Evolutionary conservation across 2,797 vertebrate species (phyloP).

Genomic region (Linurgus olivaceus): DNA sequence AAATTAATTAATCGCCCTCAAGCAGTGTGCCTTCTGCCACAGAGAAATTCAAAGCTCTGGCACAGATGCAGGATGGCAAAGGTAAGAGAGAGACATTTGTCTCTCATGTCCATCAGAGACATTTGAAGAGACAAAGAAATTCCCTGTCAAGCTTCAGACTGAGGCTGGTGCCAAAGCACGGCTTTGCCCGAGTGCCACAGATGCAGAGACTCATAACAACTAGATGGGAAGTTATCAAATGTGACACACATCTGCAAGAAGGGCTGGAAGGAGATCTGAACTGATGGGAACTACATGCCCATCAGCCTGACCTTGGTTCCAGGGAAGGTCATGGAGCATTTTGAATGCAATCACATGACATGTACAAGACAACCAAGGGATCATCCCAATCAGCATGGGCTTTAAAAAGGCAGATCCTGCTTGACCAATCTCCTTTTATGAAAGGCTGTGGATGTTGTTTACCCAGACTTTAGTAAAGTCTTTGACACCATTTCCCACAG

Average conservation of each 20-base stretch:
- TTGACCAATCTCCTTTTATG: neutral
- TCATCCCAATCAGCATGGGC: neutral
- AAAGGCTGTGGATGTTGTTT: neutral
- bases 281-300: neutral
- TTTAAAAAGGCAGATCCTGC: neutral
- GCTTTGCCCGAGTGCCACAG: neutral
- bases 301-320: neutral
- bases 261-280: neutral
- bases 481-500: neutral
- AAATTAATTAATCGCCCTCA: accelerated
- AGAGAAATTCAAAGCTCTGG: neutral
- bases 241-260: neutral
- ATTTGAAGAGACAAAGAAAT: neutral
- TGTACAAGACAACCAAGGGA: neutral
- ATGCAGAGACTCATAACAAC: accelerated
- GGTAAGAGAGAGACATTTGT: too few species aligned
- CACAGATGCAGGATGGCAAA: neutral
- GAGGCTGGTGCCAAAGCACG: neutral
- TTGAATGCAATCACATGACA: neutral
- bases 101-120: neutral
- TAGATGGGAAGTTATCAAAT: neutral
- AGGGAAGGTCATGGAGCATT: too few species aligned
- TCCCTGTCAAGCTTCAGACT: neutral
- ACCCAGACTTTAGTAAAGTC: neutral
- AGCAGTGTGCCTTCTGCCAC: neutral